A percentile compares a stretch with the other conserved stretches of the same genome.
These are phyloP conservation scores for Sycophila texana DNA, from an alignment of 2,888 invertebrate species.

Conservation along the genomic window DNA sequence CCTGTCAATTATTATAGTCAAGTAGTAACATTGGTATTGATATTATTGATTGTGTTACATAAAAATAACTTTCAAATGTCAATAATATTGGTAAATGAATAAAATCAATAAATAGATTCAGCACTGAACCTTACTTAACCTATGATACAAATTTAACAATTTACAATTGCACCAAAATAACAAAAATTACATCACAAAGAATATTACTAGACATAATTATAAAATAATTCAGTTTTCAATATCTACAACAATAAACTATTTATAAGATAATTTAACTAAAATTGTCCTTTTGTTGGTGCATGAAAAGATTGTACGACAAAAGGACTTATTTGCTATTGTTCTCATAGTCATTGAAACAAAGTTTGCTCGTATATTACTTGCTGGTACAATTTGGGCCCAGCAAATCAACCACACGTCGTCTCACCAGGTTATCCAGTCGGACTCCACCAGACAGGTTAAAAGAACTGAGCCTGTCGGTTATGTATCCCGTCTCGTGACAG, in stretches of 20 bases:
- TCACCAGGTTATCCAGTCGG: slow-evolving; percentile 38
- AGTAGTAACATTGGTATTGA: background rate
- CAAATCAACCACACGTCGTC: background rate
- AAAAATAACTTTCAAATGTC: background rate
- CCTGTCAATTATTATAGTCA: background rate
- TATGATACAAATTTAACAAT: background rate
- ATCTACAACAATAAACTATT: background rate
- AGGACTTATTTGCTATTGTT: background rate
- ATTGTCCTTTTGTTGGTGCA: background rate
- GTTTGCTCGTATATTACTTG: background rate
- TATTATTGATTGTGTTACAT: too few species aligned
- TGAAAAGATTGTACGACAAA: background rate
- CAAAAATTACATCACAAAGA: background rate
- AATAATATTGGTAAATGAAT: slow-evolving; percentile 12
- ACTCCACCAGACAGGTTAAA: slow-evolving; percentile 65
- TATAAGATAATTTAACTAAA: background rate
- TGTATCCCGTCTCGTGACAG: slow-evolving; percentile 63
- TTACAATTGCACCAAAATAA: background rate
- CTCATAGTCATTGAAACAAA: background rate
- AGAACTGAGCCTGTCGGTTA: slow-evolving; percentile 65
- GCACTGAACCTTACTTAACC: slow-evolving; percentile 7
- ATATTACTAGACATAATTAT: background rate
- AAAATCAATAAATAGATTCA: slow-evolving; percentile 21
- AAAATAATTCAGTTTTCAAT: background rate
- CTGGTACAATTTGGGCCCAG: background rate